Base-by-base conservation (phyloP, 2,888 invertebrate species). In the Synergus itoensis region DNA sequence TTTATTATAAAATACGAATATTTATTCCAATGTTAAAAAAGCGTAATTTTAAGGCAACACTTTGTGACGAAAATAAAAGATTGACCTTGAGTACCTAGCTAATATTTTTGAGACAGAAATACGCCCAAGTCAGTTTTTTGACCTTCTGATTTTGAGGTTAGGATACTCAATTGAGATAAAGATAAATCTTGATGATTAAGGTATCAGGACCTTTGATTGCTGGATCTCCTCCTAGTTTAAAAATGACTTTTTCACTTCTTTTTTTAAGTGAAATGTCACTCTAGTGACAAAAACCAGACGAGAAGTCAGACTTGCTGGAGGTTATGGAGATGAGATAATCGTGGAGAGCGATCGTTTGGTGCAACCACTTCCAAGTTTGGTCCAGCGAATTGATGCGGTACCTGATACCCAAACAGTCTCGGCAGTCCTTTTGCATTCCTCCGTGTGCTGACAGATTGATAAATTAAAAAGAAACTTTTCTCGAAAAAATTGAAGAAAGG, bases 331-430 rank as follows among this genome's bases (percentile, higher is more conserved):
- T 96, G 90, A 98, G 94, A 91, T 97, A 97, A 90, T 97, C 96
- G 94, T 98, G 97, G 82, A 97, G 94, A 89, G 96, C 96, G 90
- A 96, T 96, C 86, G 97, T 98, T 93, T 97, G 97, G 93, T 98
- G 97, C 92, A 98, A 94, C 97, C 97, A 98, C 97, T 97, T 97
- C 96, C 97, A 97, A 92, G 97, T 98, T 93, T 97, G 97, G 93
- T 97, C 97, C 93, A 97, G 95, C 93, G 95, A 95, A 93, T 96
- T 96, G 93, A 96, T 96, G 94, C 97, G 96, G 95, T 95, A 95
- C 93, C 97, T 96, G 94, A 97, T 96, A 94, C 96, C 97, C 94
- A 97, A 94, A 95, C 96, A 96, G 93, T 96, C 96, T 92, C 95
- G 95, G 93, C 95, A 95, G 94, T 95, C 95, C 94, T 94, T 95